Evolutionary conservation across 2,113 vertebrate genomes (phyloP).

Genomic region (Rana temporaria): DNA sequence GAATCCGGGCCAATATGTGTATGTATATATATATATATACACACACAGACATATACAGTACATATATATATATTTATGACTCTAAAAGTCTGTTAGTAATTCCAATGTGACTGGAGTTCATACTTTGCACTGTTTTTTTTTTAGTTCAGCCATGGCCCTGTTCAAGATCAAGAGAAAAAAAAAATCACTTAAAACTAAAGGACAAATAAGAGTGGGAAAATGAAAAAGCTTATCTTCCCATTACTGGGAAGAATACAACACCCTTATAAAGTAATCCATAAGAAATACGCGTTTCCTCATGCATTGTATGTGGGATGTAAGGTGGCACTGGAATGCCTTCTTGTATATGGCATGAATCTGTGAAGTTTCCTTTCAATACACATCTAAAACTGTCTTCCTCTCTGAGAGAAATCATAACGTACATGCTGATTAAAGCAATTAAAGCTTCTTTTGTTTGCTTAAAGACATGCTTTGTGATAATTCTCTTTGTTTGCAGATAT

Average conservation of each 20-base stretch:
- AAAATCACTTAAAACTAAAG: neutral
- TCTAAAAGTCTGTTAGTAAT: too few species aligned
- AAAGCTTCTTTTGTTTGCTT: constrained; percentile 95
- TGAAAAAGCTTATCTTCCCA: constrained; percentile 58
- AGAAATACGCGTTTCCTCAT: constrained; percentile 61
- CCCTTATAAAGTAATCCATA: constrained; percentile 59
- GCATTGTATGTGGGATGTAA: constrained; percentile 59
- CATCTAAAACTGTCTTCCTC: constrained; percentile 89
- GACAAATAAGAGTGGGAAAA: constrained; percentile 72
- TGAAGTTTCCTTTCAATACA: constrained; percentile 81
- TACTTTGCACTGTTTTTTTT: too few species aligned
- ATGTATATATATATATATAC: too few species aligned
- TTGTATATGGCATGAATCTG: constrained; percentile 58
- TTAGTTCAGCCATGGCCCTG: too few species aligned
- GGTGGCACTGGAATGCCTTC: neutral
- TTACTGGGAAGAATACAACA: constrained; percentile 64
- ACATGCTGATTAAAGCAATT: constrained; percentile 97
- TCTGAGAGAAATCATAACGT: constrained; percentile 90
- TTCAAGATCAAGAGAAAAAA: too few species aligned
- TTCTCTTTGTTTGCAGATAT: constrained; percentile 86
- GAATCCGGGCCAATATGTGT: too few species aligned
- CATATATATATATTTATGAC: too few species aligned
- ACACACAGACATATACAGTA: too few species aligned
- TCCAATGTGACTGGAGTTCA: too few species aligned
- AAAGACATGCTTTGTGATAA: constrained; percentile 81